Percentiles rank a stretch among this genome's conserved stretches.
These are phyloP conservation scores for Tenodera sinensis DNA, from an alignment of 2,888 invertebrate genomes.

Conservation along the genomic window DNA sequence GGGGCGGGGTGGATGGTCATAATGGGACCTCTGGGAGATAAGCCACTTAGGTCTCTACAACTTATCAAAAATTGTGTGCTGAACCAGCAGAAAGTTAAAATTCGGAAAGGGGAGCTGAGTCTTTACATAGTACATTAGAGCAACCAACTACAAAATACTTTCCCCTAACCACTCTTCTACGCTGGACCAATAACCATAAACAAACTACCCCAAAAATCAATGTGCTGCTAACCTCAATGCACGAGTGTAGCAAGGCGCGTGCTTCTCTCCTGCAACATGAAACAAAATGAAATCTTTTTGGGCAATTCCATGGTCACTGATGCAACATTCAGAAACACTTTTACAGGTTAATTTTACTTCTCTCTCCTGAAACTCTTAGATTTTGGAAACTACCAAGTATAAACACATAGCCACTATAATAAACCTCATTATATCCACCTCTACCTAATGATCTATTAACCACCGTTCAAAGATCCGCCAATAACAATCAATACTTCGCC, in stretches of 20 bases:
- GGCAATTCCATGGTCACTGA: too few species aligned
- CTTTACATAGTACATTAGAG: neutral
- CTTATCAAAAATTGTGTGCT: neutral
- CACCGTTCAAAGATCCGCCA: too few species aligned
- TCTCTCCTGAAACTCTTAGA: too few species aligned
- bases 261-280: neutral
- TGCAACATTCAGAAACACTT: too few species aligned
- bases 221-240: neutral
- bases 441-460: too few species aligned
- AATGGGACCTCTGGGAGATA: constrained; percentile 3
- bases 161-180: neutral
- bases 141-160: neutral
- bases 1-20: neutral
- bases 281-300: too few species aligned
- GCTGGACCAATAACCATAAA: neutral
- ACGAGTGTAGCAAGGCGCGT: neutral
- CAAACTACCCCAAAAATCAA: neutral
- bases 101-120: neutral
- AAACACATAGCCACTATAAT: too few species aligned
- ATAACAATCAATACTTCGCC: too few species aligned
- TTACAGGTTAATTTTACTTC: too few species aligned
- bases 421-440: too few species aligned
- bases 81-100: neutral
- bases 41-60: neutral
- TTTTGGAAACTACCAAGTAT: too few species aligned